phyloP scores from a whole-genome alignment of 1,140 invertebrate genomes.

The Nylanderia fulva region DNA sequence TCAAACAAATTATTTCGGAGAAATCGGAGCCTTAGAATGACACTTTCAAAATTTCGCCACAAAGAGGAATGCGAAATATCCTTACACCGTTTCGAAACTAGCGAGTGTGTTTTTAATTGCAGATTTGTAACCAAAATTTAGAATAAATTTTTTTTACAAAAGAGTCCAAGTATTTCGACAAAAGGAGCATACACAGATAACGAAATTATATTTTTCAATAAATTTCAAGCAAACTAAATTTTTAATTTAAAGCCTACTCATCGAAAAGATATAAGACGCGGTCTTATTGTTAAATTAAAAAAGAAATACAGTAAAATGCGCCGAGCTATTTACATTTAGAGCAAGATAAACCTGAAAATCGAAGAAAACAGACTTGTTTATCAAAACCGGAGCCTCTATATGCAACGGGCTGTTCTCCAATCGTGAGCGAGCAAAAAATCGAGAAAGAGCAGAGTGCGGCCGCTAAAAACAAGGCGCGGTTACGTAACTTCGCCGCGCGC shows the following conservation, averaged over 20 bases:
- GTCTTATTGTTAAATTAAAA: neutral
- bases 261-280: neutral
- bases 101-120: neutral
- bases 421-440: constrained; percentile 34
- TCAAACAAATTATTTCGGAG: neutral
- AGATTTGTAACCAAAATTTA: neutral
- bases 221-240: constrained; percentile 3
- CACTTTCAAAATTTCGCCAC: constrained; percentile 36
- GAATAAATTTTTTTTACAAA: neutral
- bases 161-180: neutral
- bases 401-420: neutral
- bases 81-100: neutral
- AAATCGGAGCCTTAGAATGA: neutral
- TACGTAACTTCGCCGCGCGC: constrained; percentile 77
- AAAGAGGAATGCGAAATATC: neutral
- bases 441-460: constrained; percentile 55
- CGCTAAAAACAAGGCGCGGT: constrained; percentile 79
- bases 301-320: neutral
- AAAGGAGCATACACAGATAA: neutral
- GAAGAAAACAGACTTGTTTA: neutral
- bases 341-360: neutral
- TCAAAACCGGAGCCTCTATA: neutral
- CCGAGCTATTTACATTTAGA: neutral
- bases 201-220: neutral
- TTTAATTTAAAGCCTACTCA: neutral